These are phyloP conservation scores for Lithobius niger DNA, from an alignment of 1,140 invertebrate genomes.

Conservation along the genomic window DNA sequence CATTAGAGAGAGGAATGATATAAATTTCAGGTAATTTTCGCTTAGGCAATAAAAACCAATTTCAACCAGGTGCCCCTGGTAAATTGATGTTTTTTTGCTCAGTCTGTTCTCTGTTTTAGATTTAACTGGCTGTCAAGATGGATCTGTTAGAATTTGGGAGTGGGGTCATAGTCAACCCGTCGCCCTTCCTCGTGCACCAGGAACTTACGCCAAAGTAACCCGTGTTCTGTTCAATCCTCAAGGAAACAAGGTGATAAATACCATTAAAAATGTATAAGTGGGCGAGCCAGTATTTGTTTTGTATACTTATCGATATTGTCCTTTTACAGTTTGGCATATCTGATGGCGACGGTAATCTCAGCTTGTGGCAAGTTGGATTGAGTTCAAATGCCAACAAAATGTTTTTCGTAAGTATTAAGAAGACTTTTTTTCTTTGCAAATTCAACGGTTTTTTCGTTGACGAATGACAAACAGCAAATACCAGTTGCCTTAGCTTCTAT, in stretches of 20 bases:
- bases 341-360: slow-evolving; percentile 59
- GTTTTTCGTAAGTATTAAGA: slow-evolving; percentile 69
- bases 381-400: slow-evolving; percentile 67
- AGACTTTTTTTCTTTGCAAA: neutral
- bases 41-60: too few relatives aligned
- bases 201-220: slow-evolving; percentile 90
- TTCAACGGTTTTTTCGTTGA: too few relatives aligned
- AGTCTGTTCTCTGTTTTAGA: slow-evolving; percentile 54
- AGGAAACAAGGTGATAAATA: slow-evolving; percentile 61
- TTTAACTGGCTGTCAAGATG: slow-evolving; percentile 91
- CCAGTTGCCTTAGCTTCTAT: too few relatives aligned
- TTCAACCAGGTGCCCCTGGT: too few relatives aligned
- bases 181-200: slow-evolving; percentile 71
- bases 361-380: slow-evolving; percentile 77
- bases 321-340: slow-evolving; percentile 71
- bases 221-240: slow-evolving; percentile 87
- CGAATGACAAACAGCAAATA: too few relatives aligned
- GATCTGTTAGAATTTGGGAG: slow-evolving; percentile 94
- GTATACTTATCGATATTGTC: neutral
- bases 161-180: slow-evolving; percentile 88
- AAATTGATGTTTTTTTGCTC: too few relatives aligned
- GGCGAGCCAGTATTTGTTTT: neutral
- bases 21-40: too few relatives aligned
- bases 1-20: too few relatives aligned
- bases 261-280: neutral